Evolutionary conservation across 2,113 vertebrate genomes (phyloP).

Genomic region (Tenebrosternarchus preto): DNA sequence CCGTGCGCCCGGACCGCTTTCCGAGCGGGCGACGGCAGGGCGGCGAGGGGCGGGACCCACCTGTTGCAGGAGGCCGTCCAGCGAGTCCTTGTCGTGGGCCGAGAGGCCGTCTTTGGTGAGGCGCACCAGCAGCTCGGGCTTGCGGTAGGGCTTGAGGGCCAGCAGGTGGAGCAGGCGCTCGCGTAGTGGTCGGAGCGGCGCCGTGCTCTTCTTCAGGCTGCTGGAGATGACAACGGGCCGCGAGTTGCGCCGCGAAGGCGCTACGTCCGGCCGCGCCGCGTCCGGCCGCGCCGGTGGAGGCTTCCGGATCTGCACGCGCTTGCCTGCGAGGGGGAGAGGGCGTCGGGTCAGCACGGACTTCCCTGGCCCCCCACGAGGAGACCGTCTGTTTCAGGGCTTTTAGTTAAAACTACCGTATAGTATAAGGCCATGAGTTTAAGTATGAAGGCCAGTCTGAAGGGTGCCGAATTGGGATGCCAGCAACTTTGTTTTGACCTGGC

Average conservation of each 20-base stretch:
- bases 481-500: no score
- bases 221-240: slow-evolving; percentile 90
- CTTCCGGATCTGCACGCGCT: slow-evolving; percentile 92
- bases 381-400: no score
- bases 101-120: slow-evolving; percentile 92
- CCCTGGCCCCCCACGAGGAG: no score
- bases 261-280: slow-evolving; percentile 79
- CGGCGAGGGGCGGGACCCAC: no score
- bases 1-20: no score
- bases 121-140: slow-evolving; percentile 90
- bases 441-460: no score
- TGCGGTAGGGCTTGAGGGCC: slow-evolving; percentile 95
- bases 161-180: slow-evolving; percentile 92
- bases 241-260: slow-evolving; percentile 84
- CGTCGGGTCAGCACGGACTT: no score
- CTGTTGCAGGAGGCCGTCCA: slow-evolving; percentile 93
- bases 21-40: no score
- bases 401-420: no score
- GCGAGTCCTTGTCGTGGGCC: slow-evolving; percentile 84
- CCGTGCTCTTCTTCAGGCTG: slow-evolving; percentile 77
- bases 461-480: no score
- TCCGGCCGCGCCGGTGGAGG: slow-evolving; percentile 82
- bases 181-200: slow-evolving; percentile 83
- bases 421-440: no score
- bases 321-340: slow-evolving; percentile 72